These are phyloP conservation scores for Xyrauchen texanus DNA, from an alignment of 2,113 vertebrate species.

Conservation along the genomic window DNA sequence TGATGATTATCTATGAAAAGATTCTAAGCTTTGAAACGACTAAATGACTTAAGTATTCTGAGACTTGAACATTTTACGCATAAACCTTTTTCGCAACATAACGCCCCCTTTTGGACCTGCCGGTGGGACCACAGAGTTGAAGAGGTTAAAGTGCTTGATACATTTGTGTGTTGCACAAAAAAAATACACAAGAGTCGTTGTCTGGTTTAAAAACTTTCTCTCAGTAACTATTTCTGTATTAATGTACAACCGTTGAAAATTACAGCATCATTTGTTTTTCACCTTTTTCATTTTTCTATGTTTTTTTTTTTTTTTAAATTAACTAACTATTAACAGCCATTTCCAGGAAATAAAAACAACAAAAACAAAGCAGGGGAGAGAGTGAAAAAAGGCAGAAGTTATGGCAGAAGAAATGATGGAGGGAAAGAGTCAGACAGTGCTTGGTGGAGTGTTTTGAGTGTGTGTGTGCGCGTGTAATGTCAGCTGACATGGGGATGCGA, in stretches of 20 bases:
- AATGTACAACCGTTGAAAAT: conserved; percentile 85
- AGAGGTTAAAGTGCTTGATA: neutral
- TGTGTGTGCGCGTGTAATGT: conserved; percentile 41
- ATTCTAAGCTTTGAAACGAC: too few relatives aligned
- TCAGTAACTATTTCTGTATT: conserved; percentile 84
- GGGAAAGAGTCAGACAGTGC: conserved; percentile 41
- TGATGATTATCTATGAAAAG: too few relatives aligned
- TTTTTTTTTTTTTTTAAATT: conserved; percentile 62
- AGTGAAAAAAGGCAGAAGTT: conserved; percentile 24
- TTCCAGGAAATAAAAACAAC: conserved; percentile 65
- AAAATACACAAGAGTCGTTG: conserved; percentile 66
- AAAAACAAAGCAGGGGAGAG: conserved; percentile 44
- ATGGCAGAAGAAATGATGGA: conserved; percentile 26
- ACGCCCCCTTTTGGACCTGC: too few relatives aligned
- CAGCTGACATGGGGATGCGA: conserved; percentile 52
- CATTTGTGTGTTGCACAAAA: conserved; percentile 5
- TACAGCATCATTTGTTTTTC: conserved; percentile 70
- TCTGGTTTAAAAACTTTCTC: conserved; percentile 78
- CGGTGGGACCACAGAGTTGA: too few relatives aligned
- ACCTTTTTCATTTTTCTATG: conserved; percentile 27
- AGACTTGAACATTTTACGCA: too few relatives aligned
- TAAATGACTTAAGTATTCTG: too few relatives aligned
- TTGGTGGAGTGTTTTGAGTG: conserved; percentile 55
- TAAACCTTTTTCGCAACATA: too few relatives aligned
- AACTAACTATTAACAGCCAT: conserved; percentile 77